Evolutionary conservation across 2,113 vertebrate species (phyloP), one percentile per base, ranked within the genome.

Genomic region (Pachypanchax playfairii): DNA sequence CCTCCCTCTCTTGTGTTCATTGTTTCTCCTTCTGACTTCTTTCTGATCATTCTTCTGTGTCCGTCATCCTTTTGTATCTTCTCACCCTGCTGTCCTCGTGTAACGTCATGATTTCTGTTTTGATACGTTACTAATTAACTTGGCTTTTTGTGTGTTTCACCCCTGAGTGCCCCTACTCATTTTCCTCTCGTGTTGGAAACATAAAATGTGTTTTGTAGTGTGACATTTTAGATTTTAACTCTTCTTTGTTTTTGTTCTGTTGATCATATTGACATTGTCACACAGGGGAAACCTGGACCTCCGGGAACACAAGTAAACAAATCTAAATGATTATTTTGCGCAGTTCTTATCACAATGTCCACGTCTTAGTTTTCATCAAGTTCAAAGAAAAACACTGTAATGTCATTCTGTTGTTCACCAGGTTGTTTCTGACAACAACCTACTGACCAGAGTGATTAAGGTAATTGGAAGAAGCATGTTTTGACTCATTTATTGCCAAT

Each of bases 241-340:
- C 13, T 65, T 54, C 65, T 55, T 60, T 31, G 51, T 68, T 25
- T 59, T n/a, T 66, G 9, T 55, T 79, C 33, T 64, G 77, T 70
- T 63, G 13, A 65, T 73, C 47, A 17, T 22, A 39, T 41, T 24
- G 55, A 26, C 42, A 21, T 46, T 1, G 24, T 68, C 53, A 60
- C 83, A 49, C 68, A 96, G 94, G 93, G 94, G 68, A 89, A 85
- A 38, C 93, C 93, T 48, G 93, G 93, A 35, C 87, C 90, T 60
- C 91, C 93, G 22, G 94, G 93, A 72, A 70, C 83, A 54, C 79
- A 90, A 38, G 94, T 96, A 86, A 92, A 92, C 90, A 85, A 75
- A 72, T 10, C 42, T 65, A 43, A 58, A 46, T 84, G 55, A 31
- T 72, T n/a, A 22, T 43, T 43, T 60, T 36, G 42, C 36, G 46